phyloP scores from a whole-genome alignment of 2,888 invertebrate genomes.

The Gnatocerus cornutus region DNA sequence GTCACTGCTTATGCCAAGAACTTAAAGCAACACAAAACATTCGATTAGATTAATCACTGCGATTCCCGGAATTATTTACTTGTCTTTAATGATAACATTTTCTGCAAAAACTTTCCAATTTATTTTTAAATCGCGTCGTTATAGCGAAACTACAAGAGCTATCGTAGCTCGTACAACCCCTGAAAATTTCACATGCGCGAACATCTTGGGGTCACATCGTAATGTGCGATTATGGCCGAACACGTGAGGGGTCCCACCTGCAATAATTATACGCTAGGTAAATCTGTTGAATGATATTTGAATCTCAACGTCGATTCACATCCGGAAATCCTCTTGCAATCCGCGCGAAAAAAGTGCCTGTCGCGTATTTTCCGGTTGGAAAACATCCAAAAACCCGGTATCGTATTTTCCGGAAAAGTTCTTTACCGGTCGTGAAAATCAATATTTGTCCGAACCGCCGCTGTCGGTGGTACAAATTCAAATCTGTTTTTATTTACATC shows the following conservation, averaged over 20 bases:
- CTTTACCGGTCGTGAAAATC: constrained; percentile 18
- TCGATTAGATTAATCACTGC: no score
- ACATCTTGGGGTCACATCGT: constrained; percentile 18
- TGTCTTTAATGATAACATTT: no score
- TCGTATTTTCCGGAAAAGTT: neutral
- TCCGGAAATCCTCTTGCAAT: neutral
- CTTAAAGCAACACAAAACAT: no score
- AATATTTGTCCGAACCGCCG: constrained; percentile 16
- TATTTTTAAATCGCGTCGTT: neutral
- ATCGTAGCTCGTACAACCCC: constrained; percentile 12
- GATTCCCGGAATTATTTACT: no score
- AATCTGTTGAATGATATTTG: neutral
- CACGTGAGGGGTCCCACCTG: constrained; percentile 21
- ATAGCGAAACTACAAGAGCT: neutral
- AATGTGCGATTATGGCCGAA: constrained; percentile 21
- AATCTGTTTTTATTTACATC: constrained; percentile 16
- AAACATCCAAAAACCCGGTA: neutral
- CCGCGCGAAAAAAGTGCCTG: constrained; percentile 1
- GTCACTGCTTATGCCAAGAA: no score
- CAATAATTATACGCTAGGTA: neutral
- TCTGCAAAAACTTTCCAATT: neutral
- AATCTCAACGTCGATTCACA: neutral
- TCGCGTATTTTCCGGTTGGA: constrained; percentile 11
- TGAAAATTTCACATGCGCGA: constrained; percentile 20
- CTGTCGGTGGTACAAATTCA: constrained; percentile 8